Evolutionary conservation across 2,888 invertebrate species (phyloP).

Genomic region (Cecidostiba fungosa): DNA sequence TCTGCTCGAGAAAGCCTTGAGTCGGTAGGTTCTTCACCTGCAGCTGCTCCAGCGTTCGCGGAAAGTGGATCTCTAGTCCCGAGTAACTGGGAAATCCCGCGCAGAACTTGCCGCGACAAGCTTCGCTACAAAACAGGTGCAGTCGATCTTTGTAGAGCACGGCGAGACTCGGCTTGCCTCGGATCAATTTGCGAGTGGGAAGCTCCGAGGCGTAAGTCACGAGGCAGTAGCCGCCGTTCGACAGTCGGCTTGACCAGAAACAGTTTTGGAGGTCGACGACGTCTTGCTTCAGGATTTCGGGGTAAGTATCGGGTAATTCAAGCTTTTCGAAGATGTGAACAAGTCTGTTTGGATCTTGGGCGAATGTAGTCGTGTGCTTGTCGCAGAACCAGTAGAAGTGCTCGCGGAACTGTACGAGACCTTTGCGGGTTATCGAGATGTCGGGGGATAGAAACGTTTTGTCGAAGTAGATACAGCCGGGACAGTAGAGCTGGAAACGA

Average conservation of each 20-base stretch:
- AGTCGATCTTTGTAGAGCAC: conserved; percentile 81
- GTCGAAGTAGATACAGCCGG: conserved; percentile 81
- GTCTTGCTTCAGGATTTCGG: conserved; percentile 74
- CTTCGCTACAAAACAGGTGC: conserved; percentile 82
- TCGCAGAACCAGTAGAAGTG: conserved; percentile 84
- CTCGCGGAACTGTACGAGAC: conserved; percentile 82
- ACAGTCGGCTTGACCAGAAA: conserved; percentile 79
- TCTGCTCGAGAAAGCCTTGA: conserved; percentile 84
- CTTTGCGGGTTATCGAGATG: conserved; percentile 74
- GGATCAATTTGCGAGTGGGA: conserved; percentile 80
- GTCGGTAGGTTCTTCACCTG: conserved; percentile 81
- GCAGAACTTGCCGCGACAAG: conserved; percentile 82
- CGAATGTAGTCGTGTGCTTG: conserved; percentile 81
- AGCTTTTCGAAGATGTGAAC: conserved; percentile 76
- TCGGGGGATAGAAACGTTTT: conserved; percentile 71
- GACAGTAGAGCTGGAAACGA: conserved; percentile 82
- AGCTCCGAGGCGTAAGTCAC: conserved; percentile 83
- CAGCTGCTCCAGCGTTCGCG: conserved; percentile 78
- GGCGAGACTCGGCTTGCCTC: conserved; percentile 81
- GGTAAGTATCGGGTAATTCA: conserved; percentile 81
- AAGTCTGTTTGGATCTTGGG: conserved; percentile 79
- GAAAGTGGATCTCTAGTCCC: conserved; percentile 79
- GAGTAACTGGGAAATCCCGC: conserved; percentile 81
- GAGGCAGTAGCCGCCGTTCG: conserved; percentile 83
- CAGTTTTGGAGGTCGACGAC: conserved; percentile 76